These are phyloP conservation scores for Orthosia gracilis DNA, from an alignment of 2,888 invertebrate species.

Conservation along the genomic window DNA sequence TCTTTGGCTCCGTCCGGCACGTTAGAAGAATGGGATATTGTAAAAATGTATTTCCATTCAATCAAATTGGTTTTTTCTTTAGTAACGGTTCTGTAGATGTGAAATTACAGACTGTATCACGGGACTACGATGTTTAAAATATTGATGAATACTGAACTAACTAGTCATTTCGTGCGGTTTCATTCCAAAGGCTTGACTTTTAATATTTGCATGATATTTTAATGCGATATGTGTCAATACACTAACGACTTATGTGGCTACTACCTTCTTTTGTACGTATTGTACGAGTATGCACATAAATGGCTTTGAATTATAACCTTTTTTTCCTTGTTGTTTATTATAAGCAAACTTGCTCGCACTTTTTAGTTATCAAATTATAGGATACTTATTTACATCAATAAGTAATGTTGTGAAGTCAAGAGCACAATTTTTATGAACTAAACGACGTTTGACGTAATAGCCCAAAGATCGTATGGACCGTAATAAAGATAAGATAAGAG, in stretches of 20 bases:
- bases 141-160: not conserved
- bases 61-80: not conserved
- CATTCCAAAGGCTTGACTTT: too few species aligned
- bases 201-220: too few species aligned
- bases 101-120: not conserved
- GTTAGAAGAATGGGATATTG: not conserved
- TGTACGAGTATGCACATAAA: too few species aligned
- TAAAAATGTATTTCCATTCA: constrained; percentile 16
- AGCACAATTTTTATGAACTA: constrained; percentile 21
- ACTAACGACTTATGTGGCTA: too few species aligned
- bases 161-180: not conserved
- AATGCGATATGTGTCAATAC: too few species aligned
- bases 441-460: constrained; percentile 7
- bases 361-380: constrained; percentile 3
- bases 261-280: not conserved
- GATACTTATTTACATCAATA: not conserved
- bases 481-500: constrained; percentile 41
- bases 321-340: not conserved
- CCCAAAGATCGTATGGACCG: constrained; percentile 7
- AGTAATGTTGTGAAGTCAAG: constrained; percentile 19
- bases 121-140: too few species aligned
- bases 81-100: not conserved
- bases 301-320: too few species aligned
- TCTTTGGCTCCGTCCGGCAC: not conserved
- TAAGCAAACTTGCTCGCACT: not conserved